Evolutionary conservation across 2,888 invertebrate species (phyloP).

Genomic region (Spisula subtruncata): DNA sequence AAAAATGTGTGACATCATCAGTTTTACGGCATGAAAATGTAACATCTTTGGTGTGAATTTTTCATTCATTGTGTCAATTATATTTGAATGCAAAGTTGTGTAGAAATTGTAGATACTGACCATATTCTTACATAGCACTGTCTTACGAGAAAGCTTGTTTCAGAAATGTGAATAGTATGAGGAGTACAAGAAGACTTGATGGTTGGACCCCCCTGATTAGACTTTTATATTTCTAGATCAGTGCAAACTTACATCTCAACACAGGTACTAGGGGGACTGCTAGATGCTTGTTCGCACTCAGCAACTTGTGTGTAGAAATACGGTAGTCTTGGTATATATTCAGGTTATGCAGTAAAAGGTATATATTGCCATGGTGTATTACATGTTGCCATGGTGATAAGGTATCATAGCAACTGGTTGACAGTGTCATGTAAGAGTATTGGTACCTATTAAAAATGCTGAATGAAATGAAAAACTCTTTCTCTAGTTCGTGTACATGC

Average conservation of each 20-base stretch:
- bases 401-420: neutral
- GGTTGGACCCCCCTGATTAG: too few relatives aligned
- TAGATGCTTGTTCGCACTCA: too few relatives aligned
- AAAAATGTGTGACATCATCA: too few relatives aligned
- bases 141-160: neutral
- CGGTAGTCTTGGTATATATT: neutral
- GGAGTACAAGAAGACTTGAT: too few relatives aligned
- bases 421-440: constrained; percentile 1
- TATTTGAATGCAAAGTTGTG: constrained; percentile 27
- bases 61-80: neutral
- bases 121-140: constrained; percentile 23
- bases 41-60: neutral
- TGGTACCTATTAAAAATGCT: neutral
- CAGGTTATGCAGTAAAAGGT: neutral
- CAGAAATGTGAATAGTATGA: too few relatives aligned
- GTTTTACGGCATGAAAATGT: neutral
- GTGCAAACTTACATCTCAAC: too few relatives aligned
- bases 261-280: too few relatives aligned
- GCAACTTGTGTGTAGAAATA: too few relatives aligned
- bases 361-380: neutral
- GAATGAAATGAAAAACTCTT: constrained; percentile 21
- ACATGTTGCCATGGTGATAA: neutral
- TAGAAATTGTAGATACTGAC: constrained; percentile 31
- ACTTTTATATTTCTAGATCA: too few relatives aligned
- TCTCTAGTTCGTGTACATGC: neutral